Base-by-base conservation (phyloP, 1,140 invertebrate species). In the Lepeophtheirus salmonis region DNA sequence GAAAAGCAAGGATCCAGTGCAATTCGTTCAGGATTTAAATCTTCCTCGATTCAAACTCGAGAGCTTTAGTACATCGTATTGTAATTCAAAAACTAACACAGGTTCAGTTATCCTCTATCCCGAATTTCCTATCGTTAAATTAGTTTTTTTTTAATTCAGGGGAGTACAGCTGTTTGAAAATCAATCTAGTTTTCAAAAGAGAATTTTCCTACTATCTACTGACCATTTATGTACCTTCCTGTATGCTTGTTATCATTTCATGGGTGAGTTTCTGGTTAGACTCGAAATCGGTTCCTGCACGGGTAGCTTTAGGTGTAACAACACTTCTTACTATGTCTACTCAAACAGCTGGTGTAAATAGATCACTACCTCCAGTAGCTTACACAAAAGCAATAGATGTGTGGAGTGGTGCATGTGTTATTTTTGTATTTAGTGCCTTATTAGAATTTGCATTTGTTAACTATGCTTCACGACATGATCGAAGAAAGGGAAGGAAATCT, bases 191-290 rank as follows among this genome's bases (percentile, higher is more conserved):
- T 65, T 91, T 96, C 79, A 92, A 92, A 74, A 78, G 91, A 69
- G 89, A 95, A 76, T 95, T 96, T 82, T 88, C 83, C 75, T 96
- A 95, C 80, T 95, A 96, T 77, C 78, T 96, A 65, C 91, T 95
- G 69, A 90, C 95, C 63, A 91, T 92, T 74, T 92, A 94, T 78
- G 91, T 92, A 67, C 89, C 89, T 25, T 91, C 88, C 78, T 91
- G 88, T 75, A 92, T 91, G 89, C 73, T 92, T 67, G 79, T 81
- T 13, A 78, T 79, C 55, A 79, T 81, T 56, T 79, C 77, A 2
- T 81, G 80, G 80, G 77, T 81, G 21, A 76, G 74, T 14, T 79
- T 80, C 65, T 80, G 79, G 78, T 72, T 80, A 69, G 78, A 80
- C 64, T 76, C 79, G 4, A 76, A 80, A 55, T 74, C 79, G 2